Conservation (phyloP, 2,797 vertebrate species). For the Enteromius thamalakanensis region DNA sequence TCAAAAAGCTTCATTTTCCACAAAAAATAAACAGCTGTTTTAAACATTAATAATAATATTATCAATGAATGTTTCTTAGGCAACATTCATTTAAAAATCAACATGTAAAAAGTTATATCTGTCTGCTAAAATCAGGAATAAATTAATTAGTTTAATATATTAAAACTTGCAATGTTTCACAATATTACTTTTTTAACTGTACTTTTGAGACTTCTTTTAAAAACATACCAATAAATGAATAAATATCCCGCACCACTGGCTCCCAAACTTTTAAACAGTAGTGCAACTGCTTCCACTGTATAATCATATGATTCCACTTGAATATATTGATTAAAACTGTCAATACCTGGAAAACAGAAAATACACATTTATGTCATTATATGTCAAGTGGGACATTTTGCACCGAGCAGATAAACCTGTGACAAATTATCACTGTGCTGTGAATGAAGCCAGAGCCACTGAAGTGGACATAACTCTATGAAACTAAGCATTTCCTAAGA, state of each 20-base stretch:
- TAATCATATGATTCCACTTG: not conserved
- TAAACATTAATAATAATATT: not conserved
- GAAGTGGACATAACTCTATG: not conserved
- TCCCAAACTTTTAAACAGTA: not conserved
- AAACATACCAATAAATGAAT: not conserved
- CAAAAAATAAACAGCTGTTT: not conserved
- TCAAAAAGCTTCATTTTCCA: too few relatives aligned
- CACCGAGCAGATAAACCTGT: conserved; percentile 61
- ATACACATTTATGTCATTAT: conserved; percentile 57
- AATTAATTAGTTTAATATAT: not conserved
- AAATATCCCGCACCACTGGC: not conserved
- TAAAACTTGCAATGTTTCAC: not conserved
- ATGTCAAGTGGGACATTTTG: conserved; percentile 67
- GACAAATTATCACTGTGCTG: conserved; percentile 70
- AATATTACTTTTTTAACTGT: not conserved
- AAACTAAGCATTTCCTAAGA: not conserved
- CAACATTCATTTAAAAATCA: not conserved
- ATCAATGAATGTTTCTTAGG: not conserved
- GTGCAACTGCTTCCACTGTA: not conserved
- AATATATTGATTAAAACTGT: not conserved
- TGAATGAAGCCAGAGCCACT: conserved; percentile 49
- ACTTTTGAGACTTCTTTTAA: not conserved
- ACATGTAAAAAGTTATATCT: not conserved
- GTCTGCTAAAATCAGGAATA: not conserved
- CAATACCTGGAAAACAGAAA: conserved; percentile 13